Percentiles rank a stretch among this genome's conserved stretches.
Evolutionary conservation across 2,113 vertebrate genomes (phyloP).

Genomic region (Genyomyrus donnyi): DNA sequence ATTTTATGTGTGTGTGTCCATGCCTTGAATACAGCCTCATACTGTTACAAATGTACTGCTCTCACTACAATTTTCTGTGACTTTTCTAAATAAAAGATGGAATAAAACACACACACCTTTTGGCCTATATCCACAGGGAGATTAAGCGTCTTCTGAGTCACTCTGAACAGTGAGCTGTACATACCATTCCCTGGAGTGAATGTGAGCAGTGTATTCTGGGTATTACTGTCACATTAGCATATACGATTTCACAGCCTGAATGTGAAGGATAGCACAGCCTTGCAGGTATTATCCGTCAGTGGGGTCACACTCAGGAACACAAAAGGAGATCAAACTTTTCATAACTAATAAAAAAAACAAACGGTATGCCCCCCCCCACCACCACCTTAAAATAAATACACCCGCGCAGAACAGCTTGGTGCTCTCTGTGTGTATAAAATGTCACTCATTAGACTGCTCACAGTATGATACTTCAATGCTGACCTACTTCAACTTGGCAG

Average conservation of each 20-base stretch:
- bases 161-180: background rate
- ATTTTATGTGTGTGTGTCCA: background rate
- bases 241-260: background rate
- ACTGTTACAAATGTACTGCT: background rate
- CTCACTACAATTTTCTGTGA: background rate
- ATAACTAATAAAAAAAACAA: background rate
- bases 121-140: background rate
- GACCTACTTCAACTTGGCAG: slow-evolving; percentile 5
- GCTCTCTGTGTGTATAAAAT: background rate
- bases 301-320: background rate
- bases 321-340: background rate
- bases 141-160: background rate
- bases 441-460: background rate
- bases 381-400: background rate
- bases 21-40: background rate
- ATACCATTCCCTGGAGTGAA: background rate
- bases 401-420: background rate
- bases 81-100: background rate
- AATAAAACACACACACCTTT: background rate
- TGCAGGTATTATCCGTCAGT: background rate
- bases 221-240: background rate
- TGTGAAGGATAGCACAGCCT: background rate
- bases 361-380: background rate
- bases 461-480: background rate
- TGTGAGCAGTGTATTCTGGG: background rate